A percentile compares a stretch with the other conserved stretches of the same genome.
phyloP scores from a whole-genome alignment of 1,140 invertebrate species.

The Rhynchophorus ferrugineus region DNA sequence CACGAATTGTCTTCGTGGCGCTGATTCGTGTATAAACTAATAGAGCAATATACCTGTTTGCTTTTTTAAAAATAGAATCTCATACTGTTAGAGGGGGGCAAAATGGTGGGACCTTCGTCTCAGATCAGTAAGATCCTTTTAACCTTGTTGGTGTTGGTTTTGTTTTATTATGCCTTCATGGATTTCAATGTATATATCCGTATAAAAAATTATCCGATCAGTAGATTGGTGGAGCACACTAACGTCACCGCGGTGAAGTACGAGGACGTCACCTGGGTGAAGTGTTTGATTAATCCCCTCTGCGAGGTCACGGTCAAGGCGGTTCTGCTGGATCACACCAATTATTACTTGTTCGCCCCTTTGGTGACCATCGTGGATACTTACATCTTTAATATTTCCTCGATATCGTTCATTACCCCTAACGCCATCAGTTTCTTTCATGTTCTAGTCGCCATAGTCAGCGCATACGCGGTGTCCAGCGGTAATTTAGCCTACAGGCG shows the following conservation, averaged over 20 bases:
- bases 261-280: constrained; percentile 50
- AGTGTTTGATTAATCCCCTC: constrained; percentile 61
- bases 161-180: constrained; percentile 53
- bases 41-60: neutral
- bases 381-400: constrained; percentile 54
- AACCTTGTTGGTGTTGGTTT: constrained; percentile 42
- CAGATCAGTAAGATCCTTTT: constrained; percentile 51
- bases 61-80: too few species aligned
- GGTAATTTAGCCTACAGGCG: constrained; percentile 58
- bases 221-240: constrained; percentile 27
- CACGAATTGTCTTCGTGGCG: neutral
- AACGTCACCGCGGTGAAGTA: constrained; percentile 37
- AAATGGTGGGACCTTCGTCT: constrained; percentile 51
- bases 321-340: constrained; percentile 65
- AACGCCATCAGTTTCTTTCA: constrained; percentile 71
- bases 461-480: constrained; percentile 60
- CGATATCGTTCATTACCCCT: constrained; percentile 58
- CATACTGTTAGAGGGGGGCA: too few species aligned
- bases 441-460: constrained; percentile 59
- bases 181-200: constrained; percentile 52
- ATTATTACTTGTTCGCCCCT: constrained; percentile 69
- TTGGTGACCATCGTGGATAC: constrained; percentile 57
- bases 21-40: neutral
- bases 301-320: constrained; percentile 70
- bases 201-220: constrained; percentile 51